These are phyloP conservation scores for Teleiodes luculella DNA, from an alignment of 2,888 invertebrate genomes.

Conservation along the genomic window DNA sequence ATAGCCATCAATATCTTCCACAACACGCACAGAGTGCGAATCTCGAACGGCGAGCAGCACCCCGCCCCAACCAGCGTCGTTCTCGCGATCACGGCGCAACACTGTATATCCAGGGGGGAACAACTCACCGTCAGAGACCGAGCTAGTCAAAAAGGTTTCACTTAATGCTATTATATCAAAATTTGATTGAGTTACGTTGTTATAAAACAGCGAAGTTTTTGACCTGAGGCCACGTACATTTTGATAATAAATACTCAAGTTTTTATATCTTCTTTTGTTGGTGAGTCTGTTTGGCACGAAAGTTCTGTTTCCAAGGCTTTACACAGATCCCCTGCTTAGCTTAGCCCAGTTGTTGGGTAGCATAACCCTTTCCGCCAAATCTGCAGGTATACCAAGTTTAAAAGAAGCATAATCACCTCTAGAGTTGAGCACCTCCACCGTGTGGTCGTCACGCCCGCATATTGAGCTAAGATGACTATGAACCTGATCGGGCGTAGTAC, in stretches of 20 bases:
- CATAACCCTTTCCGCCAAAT: conserved; percentile 9
- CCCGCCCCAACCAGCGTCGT: conserved; percentile 12
- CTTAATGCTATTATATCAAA: conserved; percentile 15
- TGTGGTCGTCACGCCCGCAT: no score
- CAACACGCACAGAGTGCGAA: background rate
- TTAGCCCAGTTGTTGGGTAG: conserved; percentile 10
- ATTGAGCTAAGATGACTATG: no score
- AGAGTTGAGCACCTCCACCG: no score
- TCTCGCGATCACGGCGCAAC: conserved; percentile 8
- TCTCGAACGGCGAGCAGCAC: conserved; percentile 9
- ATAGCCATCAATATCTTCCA: background rate
- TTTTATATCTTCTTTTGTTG: background rate
- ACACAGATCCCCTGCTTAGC: conserved; percentile 17
- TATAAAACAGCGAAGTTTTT: conserved; percentile 12
- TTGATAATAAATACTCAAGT: no score
- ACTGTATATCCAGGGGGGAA: conserved; percentile 7
- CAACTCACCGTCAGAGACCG: no score
- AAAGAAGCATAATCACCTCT: no score
- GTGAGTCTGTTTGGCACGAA: conserved; percentile 9
- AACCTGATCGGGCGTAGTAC: no score
- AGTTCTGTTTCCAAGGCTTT: conserved; percentile 16
- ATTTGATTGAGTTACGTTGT: background rate
- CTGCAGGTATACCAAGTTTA: conserved; percentile 16
- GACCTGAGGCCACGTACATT: conserved; percentile 12
- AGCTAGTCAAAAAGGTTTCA: conserved; percentile 16